A percentile compares a stretch with the other conserved stretches of the same genome.
Evolutionary conservation across 2,888 invertebrate genomes (phyloP).

Genomic region (Campoplex capitator): DNA sequence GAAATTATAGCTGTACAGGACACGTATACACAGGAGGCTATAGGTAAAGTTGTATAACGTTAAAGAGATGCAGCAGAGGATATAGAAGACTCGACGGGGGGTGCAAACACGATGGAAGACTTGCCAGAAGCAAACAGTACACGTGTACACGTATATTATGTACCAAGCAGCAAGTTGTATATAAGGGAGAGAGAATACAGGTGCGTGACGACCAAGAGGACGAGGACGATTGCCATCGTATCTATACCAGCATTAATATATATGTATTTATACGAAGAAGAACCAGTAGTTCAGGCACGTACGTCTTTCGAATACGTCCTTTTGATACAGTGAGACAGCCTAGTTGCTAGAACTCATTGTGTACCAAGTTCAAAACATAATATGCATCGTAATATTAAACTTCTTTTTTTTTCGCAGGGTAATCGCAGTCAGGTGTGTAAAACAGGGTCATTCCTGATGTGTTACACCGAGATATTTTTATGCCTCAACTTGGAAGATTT

Average conservation of each 20-base stretch:
- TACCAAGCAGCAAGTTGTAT: slow-evolving; percentile 9
- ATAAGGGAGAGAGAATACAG: neutral
- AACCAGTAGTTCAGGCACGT: slow-evolving; percentile 30
- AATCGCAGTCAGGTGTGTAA: neutral
- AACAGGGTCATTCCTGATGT: slow-evolving; percentile 35
- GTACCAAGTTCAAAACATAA: slow-evolving; percentile 9
- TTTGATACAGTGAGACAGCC: slow-evolving; percentile 12
- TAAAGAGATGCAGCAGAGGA: slow-evolving; percentile 24
- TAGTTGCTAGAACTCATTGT: neutral
- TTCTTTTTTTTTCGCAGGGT: neutral
- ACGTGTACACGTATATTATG: slow-evolving; percentile 37
- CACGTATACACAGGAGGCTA: slow-evolving; percentile 14
- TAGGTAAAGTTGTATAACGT: slow-evolving; percentile 20
- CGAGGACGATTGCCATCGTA: slow-evolving; percentile 25
- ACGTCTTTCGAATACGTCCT: slow-evolving; percentile 30
- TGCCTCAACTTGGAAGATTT: neutral
- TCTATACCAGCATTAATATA: neutral
- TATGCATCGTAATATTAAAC: slow-evolving; percentile 18
- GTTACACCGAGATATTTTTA: slow-evolving; percentile 30
- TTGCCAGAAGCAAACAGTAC: slow-evolving; percentile 48
- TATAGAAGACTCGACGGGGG: slow-evolving; percentile 40
- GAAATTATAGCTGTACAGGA: slow-evolving; percentile 15
- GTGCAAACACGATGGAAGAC: slow-evolving; percentile 43
- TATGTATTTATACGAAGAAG: slow-evolving; percentile 18
- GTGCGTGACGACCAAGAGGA: slow-evolving; percentile 49